phyloP scores from a whole-genome alignment of 2,888 invertebrate species.

The Synanthedon vespiformis region DNA sequence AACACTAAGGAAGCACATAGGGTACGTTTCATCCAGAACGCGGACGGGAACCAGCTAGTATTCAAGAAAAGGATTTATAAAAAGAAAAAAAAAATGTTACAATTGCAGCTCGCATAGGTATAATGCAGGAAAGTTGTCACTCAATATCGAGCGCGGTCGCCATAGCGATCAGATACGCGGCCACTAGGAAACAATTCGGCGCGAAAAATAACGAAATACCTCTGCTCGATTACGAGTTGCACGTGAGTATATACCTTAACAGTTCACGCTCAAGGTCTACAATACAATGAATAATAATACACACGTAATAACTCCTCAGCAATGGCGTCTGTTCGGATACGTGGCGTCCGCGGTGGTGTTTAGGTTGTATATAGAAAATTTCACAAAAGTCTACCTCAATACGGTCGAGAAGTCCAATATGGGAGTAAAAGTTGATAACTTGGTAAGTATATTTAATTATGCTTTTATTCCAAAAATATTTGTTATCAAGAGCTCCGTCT shows the following conservation, averaged over 20 bases:
- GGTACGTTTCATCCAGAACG: too few species aligned
- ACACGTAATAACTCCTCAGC: constrained; percentile 64
- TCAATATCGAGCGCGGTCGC: constrained; percentile 79
- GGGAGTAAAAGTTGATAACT: constrained; percentile 55
- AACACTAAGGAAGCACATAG: too few species aligned
- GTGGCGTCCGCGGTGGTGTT: constrained; percentile 77
- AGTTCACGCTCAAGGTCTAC: too few species aligned
- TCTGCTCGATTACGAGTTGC: constrained; percentile 85
- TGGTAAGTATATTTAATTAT: constrained; percentile 39
- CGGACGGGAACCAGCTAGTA: too few species aligned
- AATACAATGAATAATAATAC: not conserved
- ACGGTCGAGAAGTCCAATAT: constrained; percentile 76
- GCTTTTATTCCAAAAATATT: too few species aligned
- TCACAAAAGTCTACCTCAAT: constrained; percentile 74
- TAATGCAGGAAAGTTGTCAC: constrained; percentile 75
- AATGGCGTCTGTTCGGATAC: constrained; percentile 85
- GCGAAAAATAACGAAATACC: constrained; percentile 74
- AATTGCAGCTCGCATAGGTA: constrained; percentile 80
- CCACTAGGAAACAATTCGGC: constrained; percentile 81
- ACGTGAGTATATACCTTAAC: constrained; percentile 64
- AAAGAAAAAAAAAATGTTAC: not conserved
- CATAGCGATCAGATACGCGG: constrained; percentile 85
- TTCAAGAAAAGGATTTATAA: too few species aligned
- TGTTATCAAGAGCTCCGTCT: too few species aligned
- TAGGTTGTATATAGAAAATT: constrained; percentile 74